Conservation (phyloP, 2,797 vertebrate species). For the Myoxocephalus aenaeus region DNA sequence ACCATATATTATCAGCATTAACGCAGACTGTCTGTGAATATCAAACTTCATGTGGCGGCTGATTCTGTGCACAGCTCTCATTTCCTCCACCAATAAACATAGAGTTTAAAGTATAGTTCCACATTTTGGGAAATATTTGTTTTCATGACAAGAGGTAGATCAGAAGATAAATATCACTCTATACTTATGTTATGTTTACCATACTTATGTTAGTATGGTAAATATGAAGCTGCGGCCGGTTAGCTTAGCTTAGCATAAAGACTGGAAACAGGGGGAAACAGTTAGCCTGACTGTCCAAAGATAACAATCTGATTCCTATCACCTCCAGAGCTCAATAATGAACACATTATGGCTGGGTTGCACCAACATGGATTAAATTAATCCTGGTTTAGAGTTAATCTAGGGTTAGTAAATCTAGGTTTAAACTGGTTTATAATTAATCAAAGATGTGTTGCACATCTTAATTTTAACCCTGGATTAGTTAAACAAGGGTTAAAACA, state of each 20-base stretch:
- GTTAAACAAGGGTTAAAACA: too few relatives aligned
- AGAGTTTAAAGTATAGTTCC: constrained; percentile 1
- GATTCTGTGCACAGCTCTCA: constrained; percentile 19
- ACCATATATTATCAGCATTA: constrained; percentile 52
- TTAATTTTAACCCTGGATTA: too few relatives aligned
- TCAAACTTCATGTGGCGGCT: constrained; percentile 49
- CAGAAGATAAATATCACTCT: not conserved
- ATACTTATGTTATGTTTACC: too few relatives aligned
- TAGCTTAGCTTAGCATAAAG: not conserved
- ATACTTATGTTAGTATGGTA: not conserved
- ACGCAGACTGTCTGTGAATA: constrained; percentile 34
- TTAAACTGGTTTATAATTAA: too few relatives aligned
- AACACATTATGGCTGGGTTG: too few relatives aligned
- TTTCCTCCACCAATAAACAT: constrained; percentile 25
- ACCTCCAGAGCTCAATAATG: not conserved
- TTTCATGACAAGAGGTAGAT: not conserved
- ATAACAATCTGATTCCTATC: not conserved
- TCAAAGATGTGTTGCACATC: too few relatives aligned
- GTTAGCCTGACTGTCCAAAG: not conserved
- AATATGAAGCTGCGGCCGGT: not conserved
- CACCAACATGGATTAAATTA: too few relatives aligned
- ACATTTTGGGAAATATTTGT: constrained; percentile 2
- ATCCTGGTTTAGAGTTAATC: too few relatives aligned
- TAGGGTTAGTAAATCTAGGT: too few relatives aligned
- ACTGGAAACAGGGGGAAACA: not conserved